Percentiles rank a stretch among this genome's conserved stretches.
Evolutionary conservation across 2,797 vertebrate genomes (phyloP).

Genomic region (Neosalanx taihuensis): DNA sequence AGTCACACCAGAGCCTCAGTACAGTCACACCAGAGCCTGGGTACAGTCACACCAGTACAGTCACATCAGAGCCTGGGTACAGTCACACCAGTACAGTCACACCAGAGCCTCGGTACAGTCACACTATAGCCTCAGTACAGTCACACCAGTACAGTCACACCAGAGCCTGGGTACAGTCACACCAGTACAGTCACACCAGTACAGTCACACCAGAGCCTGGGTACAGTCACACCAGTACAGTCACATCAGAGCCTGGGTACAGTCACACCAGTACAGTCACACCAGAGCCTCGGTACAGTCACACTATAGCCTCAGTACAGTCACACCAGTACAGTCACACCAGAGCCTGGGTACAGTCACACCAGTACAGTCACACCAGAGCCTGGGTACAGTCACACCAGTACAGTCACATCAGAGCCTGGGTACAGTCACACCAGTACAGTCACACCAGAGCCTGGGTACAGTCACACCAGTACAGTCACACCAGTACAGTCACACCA

Average conservation of each 20-base stretch:
- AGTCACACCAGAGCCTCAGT: not conserved
- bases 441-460: not conserved
- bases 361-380: not conserved
- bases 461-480: not conserved
- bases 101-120: not conserved
- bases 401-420: not conserved
- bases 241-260: no score
- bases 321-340: no score
- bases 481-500: not conserved
- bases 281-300: not conserved
- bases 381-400: not conserved
- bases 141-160: no score
- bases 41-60: not conserved
- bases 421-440: no score
- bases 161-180: not conserved
- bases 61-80: no score
- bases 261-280: no score
- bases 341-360: no score
- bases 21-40: not conserved
- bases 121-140: no score
- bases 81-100: no score
- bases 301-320: no score
- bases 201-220: not conserved
- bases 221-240: not conserved
- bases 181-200: no score